These are phyloP conservation scores for Rhamnusium bicolor DNA, from an alignment of 2,888 invertebrate genomes.

Conservation along the genomic window DNA sequence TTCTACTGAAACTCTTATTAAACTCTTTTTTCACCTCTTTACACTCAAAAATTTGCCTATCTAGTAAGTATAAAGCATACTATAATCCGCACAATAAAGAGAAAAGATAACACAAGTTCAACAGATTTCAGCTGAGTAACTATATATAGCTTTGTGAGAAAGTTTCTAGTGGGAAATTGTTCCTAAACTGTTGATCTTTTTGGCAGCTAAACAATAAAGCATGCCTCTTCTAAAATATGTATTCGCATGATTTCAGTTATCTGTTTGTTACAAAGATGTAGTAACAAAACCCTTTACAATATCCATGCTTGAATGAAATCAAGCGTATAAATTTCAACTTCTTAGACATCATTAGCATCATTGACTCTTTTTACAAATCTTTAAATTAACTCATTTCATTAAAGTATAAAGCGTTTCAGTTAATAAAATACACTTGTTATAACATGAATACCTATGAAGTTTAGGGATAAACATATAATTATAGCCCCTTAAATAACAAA, in stretches of 20 bases:
- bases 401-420: slow-evolving; percentile 49
- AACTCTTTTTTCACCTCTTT: no score
- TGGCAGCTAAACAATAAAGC: neutral
- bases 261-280: slow-evolving; percentile 11
- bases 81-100: neutral
- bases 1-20: no score
- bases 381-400: slow-evolving; percentile 53
- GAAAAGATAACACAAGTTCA: neutral
- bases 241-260: slow-evolving; percentile 30
- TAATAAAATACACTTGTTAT: slow-evolving; percentile 52
- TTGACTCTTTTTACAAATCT: slow-evolving; percentile 40
- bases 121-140: neutral
- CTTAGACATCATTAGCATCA: slow-evolving; percentile 33
- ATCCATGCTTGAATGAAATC: slow-evolving; percentile 40
- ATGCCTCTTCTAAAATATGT: slow-evolving; percentile 1
- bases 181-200: slow-evolving; percentile 5
- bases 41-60: no score
- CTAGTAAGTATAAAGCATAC: neutral
- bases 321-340: slow-evolving; percentile 45
- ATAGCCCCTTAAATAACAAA: slow-evolving; percentile 20
- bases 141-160: neutral
- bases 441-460: slow-evolving; percentile 44
- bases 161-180: slow-evolving; percentile 7
- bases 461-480: slow-evolving; percentile 31
- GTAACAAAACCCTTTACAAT: slow-evolving; percentile 18